A percentile compares a stretch with the other conserved stretches of the same genome.
Conservation (phyloP, 1,140 invertebrate species). For the Rhopalosiphum maidis region DNA sequence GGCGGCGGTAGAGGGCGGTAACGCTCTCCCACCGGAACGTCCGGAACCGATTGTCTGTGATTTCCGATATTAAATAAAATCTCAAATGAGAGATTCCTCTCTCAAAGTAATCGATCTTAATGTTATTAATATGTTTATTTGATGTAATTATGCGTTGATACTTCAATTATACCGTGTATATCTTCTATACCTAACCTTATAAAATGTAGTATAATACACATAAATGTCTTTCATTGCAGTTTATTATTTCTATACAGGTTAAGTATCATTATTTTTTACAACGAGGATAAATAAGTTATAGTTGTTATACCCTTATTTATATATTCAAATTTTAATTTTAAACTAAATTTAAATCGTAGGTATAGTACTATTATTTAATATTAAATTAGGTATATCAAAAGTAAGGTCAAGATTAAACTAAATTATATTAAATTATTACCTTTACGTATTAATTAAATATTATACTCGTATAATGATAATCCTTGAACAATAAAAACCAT, state of each 20-base stretch:
- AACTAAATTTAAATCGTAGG: neutral
- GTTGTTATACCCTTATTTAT: neutral
- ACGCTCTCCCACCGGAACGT: conserved; percentile 13
- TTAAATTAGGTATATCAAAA: neutral
- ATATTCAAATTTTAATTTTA: neutral
- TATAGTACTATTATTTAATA: neutral
- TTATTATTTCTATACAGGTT: neutral
- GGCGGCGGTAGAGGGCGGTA: neutral
- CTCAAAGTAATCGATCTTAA: neutral
- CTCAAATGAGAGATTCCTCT: neutral
- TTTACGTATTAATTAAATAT: neutral
- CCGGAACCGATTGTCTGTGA: conserved; percentile 32
- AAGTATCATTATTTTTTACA: neutral
- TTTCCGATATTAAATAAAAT: conserved; percentile 39
- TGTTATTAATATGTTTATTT: neutral
- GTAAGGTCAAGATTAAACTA: neutral
- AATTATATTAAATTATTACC: neutral
- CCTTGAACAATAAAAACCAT: neutral
- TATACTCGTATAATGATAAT: neutral
- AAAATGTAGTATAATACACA: too few relatives aligned
- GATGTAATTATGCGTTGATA: neutral
- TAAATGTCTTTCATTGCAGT: neutral
- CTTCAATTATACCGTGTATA: neutral
- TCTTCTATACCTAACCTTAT: too few relatives aligned
- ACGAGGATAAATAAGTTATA: neutral